Conservation (phyloP, 2,888 invertebrate species). For the Drepana falcataria region DNA sequence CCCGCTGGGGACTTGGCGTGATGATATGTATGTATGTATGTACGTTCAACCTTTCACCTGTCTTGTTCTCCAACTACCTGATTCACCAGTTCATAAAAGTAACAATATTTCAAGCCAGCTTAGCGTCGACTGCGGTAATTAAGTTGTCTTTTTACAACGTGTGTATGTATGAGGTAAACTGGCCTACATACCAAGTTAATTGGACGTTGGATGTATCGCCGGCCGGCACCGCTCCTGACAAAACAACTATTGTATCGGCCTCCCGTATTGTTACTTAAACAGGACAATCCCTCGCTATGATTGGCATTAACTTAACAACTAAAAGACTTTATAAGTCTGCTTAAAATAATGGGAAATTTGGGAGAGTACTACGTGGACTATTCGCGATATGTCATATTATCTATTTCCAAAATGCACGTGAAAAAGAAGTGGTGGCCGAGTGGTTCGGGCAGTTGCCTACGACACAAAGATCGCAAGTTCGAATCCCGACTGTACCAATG, state of each 20-base stretch:
- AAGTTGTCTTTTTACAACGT: neutral
- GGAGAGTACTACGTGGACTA: too few relatives aligned
- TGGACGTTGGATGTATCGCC: slow-evolving; percentile 16
- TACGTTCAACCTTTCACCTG: neutral
- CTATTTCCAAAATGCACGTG: too few relatives aligned
- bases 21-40: too few relatives aligned
- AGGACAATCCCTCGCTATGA: neutral
- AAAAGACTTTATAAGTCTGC: neutral
- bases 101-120: neutral
- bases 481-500: too few relatives aligned
- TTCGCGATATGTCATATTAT: too few relatives aligned
- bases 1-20: too few relatives aligned
- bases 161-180: neutral
- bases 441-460: too few relatives aligned
- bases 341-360: too few relatives aligned
- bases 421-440: too few relatives aligned
- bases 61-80: neutral
- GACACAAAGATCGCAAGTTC: too few relatives aligned
- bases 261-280: neutral
- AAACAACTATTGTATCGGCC: neutral
- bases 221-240: neutral
- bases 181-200: neutral
- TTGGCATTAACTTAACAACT: neutral
- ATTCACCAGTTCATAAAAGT: neutral
- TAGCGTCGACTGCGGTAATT: neutral